Percentiles rank a stretch among this genome's conserved stretches.
These are phyloP conservation scores for Lithophane semibrunnea DNA, from an alignment of 2,888 invertebrate species.

Conservation along the genomic window DNA sequence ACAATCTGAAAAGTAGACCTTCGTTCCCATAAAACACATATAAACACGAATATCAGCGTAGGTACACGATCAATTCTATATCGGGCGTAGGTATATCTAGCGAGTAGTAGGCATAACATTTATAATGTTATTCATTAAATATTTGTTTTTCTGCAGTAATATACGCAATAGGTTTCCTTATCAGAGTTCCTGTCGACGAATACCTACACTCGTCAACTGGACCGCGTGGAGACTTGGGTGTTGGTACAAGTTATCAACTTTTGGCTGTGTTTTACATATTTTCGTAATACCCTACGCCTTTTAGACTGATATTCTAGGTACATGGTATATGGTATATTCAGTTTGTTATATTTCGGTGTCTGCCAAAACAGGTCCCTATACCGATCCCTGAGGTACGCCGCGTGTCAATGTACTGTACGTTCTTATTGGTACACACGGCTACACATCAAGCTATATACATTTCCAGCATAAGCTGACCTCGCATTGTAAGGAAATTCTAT, in stretches of 20 bases:
- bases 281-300: background rate
- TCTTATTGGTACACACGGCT: too few relatives aligned
- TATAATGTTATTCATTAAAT: slow-evolving; percentile 56
- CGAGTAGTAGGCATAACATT: slow-evolving; percentile 46
- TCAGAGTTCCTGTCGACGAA: slow-evolving; percentile 62
- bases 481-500: too few relatives aligned
- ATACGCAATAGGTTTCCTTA: slow-evolving; percentile 63
- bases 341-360: background rate
- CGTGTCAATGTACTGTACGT: background rate
- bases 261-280: background rate
- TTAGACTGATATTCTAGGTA: too few relatives aligned
- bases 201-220: slow-evolving; percentile 57
- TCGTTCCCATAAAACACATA: slow-evolving; percentile 56
- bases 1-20: slow-evolving; percentile 58
- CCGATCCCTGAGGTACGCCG: background rate
- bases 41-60: slow-evolving; percentile 44
- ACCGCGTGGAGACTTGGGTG: slow-evolving; percentile 40
- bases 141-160: slow-evolving; percentile 56
- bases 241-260: slow-evolving; percentile 49
- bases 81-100: slow-evolving; percentile 37
- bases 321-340: too few relatives aligned
- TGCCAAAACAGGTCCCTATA: background rate
- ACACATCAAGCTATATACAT: too few relatives aligned
- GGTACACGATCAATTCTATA: slow-evolving; percentile 41
- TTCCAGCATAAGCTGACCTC: too few relatives aligned